Evolutionary conservation across 2,113 vertebrate genomes (phyloP).

Genomic region (Tragulus kanchil): DNA sequence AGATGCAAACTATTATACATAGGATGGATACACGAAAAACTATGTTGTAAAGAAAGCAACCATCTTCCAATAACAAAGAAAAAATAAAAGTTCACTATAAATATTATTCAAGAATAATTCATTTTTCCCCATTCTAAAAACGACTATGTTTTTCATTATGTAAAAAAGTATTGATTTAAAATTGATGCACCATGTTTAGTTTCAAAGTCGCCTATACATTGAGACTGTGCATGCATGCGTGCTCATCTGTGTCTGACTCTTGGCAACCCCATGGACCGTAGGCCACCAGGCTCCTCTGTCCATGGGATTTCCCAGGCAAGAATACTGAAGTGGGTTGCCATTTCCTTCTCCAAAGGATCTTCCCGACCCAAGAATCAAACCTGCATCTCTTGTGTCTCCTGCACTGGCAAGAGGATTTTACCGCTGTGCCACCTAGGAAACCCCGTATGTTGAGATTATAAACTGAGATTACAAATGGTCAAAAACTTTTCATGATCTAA

Average conservation of each 20-base stretch:
- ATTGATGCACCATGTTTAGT: background rate
- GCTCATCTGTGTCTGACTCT: background rate
- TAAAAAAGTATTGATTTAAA: slow-evolving; percentile 15
- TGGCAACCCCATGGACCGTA: background rate
- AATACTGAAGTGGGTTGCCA: background rate
- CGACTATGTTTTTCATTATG: background rate
- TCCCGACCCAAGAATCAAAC: background rate
- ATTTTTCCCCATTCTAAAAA: background rate
- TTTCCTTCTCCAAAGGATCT: background rate
- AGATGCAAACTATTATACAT: background rate
- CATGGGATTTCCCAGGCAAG: background rate
- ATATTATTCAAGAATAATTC: slow-evolving; percentile 19
- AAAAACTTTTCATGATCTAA: background rate
- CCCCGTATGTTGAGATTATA: background rate
- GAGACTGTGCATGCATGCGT: background rate
- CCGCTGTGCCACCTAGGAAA: background rate
- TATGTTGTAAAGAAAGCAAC: background rate
- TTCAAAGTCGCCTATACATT: background rate
- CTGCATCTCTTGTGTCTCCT: background rate
- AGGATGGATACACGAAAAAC: background rate
- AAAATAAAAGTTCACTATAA: background rate
- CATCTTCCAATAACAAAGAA: background rate
- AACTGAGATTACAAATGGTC: background rate
- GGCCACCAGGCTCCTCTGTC: background rate
- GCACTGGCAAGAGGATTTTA: background rate